phyloP scores from a whole-genome alignment of 30 jellyfish, hydroid and myxozoan genomes.

The Clytia hemisphaerica region DNA sequence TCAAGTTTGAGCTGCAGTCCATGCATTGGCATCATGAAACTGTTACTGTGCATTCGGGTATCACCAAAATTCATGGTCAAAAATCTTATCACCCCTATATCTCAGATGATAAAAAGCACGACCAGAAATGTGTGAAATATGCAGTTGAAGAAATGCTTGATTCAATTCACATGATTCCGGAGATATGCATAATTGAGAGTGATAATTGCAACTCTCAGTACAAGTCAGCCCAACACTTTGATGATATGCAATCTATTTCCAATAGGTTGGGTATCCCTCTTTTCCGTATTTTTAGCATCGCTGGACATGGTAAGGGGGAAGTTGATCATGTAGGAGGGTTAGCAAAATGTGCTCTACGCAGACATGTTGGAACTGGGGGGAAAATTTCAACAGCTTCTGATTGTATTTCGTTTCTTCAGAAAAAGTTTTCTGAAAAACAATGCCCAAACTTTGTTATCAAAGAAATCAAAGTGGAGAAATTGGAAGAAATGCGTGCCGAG shows the following conservation, averaged over 20 bases:
- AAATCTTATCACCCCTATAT: slow-evolving; percentile 30
- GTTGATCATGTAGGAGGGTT: slow-evolving; percentile 38
- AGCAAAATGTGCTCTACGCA: slow-evolving; percentile 16
- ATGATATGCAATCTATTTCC: slow-evolving; percentile 29
- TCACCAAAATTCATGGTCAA: slow-evolving; percentile 22
- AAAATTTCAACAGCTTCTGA: slow-evolving; percentile 13
- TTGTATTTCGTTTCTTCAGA: slow-evolving; percentile 2
- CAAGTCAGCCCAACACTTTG: slow-evolving; percentile 35
- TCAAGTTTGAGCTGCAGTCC: slow-evolving; percentile 28
- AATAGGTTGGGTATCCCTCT: slow-evolving; percentile 1
- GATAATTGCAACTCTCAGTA: slow-evolving; percentile 28
- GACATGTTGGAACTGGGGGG: slow-evolving; percentile 27
- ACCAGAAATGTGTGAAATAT: slow-evolving; percentile 13
- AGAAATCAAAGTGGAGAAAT: slow-evolving; percentile 12
- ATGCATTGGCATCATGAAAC: slow-evolving; percentile 32
- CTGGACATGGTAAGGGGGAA: slow-evolving; percentile 39
- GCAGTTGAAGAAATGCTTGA: slow-evolving; percentile 18
- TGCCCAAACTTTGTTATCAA: slow-evolving; percentile 25
- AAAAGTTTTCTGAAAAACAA: slow-evolving; percentile 17
- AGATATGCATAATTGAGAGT: slow-evolving; percentile 22
- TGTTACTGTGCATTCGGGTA: slow-evolving; percentile 25
- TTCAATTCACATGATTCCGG: slow-evolving; percentile 9
- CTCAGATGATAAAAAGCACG: slow-evolving; percentile 23
- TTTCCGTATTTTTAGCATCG: slow-evolving; percentile 18
- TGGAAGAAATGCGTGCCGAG: slow-evolving; percentile 17